Percentiles rank a stretch among this genome's conserved stretches.
phyloP scores from a whole-genome alignment of 2,888 invertebrate species.

The Morinoia aosen region DNA sequence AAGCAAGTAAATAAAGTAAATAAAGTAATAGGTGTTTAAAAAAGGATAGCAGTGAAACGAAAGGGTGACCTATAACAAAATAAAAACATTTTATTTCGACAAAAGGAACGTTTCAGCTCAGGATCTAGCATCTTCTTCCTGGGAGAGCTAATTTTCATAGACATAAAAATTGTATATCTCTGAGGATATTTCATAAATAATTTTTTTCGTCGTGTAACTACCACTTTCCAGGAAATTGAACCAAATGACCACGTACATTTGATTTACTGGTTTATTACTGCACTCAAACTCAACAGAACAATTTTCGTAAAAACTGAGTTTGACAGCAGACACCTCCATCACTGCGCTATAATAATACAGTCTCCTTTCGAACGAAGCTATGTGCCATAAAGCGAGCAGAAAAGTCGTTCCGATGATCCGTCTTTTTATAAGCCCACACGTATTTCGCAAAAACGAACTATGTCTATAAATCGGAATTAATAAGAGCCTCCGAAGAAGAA shows the following conservation, averaged over 20 bases:
- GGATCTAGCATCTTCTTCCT: too few species aligned
- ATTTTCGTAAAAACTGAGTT: neutral
- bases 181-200: neutral
- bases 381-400: neutral
- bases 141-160: too few species aligned
- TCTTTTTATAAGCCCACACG: slow-evolving; percentile 1
- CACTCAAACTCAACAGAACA: neutral
- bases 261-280: neutral
- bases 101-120: too few species aligned
- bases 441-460: neutral
- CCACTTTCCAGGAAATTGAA: neutral
- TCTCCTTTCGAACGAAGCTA: neutral
- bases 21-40: too few species aligned
- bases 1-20: too few species aligned
- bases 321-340: neutral
- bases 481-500: neutral
- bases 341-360: neutral
- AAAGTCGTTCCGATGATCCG: neutral
- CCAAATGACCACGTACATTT: neutral
- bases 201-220: neutral
- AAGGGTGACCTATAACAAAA: too few species aligned
- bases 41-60: too few species aligned
- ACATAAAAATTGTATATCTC: too few species aligned
- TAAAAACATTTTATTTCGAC: too few species aligned
- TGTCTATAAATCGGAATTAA: slow-evolving; percentile 37